Evolutionary conservation across 2,797 vertebrate species (phyloP), one percentile per base, ranked within the genome.

Genomic region (Enoplosus armatus): DNA sequence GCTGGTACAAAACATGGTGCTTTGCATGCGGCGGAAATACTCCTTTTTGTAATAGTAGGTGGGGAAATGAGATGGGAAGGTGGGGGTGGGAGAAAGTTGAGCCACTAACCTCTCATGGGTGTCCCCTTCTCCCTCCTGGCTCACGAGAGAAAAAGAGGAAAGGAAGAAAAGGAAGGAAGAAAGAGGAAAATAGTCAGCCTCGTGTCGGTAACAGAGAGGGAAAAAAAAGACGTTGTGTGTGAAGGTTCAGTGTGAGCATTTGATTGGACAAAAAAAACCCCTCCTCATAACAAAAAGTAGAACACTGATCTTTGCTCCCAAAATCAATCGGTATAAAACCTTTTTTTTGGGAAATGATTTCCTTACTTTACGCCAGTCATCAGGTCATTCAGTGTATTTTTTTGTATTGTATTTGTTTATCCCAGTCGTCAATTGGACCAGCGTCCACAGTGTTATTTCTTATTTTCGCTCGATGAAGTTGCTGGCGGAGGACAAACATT

Each of bases 61-160:
- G 37, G 43, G 45, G 26, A 8, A 45, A 12, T 0, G 16, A 45
- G 29, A 65, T 26, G 29, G 58, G 27, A 51, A 39, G 53, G 60
- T 22, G 59, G 53, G 50, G 47, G 47, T 14, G 22, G 93, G 90
- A 79, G 66, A 90, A 51, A 79, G 83, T 41, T 43, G 68, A 89
- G 85, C 94, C 93, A 98, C 98, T 98, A 92, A 99, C 98, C 98
- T 98, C 95, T 99, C 96, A 98, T 82, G 96, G 97, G 95, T 96
- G 97, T 97, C 96, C 96, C 96, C 96, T 96, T 94, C 96, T 95
- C 93, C 96, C 97, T 96, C 96, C 98, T 97, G 97, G 92, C 95
- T 96, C 96, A 96, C 91, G 95, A n/a, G 87, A 95, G 90, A 93
- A 93, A 92, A 91, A 93, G 84, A 79, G 56, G 72, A 71, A 79